Evolutionary conservation across 2,888 invertebrate species (phyloP).

Genomic region (Microctonus hyperodae): DNA sequence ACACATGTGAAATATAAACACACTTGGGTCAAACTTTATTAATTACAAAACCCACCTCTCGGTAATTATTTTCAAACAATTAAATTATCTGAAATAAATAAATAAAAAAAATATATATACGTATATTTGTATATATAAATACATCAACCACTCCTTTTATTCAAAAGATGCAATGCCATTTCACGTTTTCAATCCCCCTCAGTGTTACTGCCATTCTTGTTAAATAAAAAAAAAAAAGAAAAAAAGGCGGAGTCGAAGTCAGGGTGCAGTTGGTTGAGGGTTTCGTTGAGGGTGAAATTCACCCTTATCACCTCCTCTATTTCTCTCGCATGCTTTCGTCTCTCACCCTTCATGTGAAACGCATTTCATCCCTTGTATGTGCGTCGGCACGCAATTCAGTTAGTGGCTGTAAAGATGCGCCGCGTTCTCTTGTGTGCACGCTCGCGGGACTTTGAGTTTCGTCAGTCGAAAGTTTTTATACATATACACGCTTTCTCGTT

Average conservation of each 20-base stretch:
- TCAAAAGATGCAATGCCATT: slow-evolving; percentile 20
- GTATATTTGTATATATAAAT: background rate
- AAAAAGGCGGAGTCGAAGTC: slow-evolving; percentile 18
- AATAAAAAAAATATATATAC: background rate
- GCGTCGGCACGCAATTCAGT: slow-evolving; percentile 32
- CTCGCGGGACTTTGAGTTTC: slow-evolving; percentile 21
- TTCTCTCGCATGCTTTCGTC: background rate
- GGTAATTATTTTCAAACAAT: slow-evolving; percentile 14
- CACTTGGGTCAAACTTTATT: background rate
- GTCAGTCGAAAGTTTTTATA: background rate
- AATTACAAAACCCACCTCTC: background rate
- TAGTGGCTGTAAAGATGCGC: slow-evolving; percentile 34
- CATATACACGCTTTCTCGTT: slow-evolving; percentile 7
- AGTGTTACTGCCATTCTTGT: background rate
- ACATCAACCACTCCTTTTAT: slow-evolving; percentile 5
- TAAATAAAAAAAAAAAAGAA: too few species aligned
- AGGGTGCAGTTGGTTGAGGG: slow-evolving; percentile 22
- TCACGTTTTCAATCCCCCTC: background rate
- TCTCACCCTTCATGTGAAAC: background rate
- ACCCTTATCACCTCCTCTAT: background rate
- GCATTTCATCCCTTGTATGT: background rate
- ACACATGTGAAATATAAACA: slow-evolving; percentile 8
- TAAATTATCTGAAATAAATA: slow-evolving; percentile 5
- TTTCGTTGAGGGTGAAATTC: slow-evolving; percentile 26
- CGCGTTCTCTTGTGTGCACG: background rate